Evolutionary conservation across 2,113 vertebrate species (phyloP), one percentile per base, ranked within the genome.

Genomic region (Blennius ocellaris): DNA sequence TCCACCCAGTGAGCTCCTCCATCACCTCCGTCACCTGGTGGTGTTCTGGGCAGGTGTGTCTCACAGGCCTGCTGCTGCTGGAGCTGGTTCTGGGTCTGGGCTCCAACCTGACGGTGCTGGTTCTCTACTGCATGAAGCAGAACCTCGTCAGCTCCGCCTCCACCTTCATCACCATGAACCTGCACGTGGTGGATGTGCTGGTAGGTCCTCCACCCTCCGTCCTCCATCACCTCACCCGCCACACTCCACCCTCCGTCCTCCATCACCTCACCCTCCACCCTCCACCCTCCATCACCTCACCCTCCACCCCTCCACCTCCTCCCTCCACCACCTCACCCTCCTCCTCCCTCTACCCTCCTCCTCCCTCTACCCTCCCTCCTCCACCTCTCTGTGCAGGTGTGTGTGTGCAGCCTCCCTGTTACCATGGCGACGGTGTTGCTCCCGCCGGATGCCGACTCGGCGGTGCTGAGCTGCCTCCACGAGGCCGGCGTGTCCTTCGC

Each of bases 81-180:
- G 97, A 99, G 94, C 96, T 99, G 56, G 94, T 97, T 73, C 79
- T 99, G 93, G 97, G 97, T 90, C 95, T 99, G 76, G 96, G 96
- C 91, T 98, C 96, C 87, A 99, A 99, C 87, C 94, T 99, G 78
- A 98, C 97, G 0, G 97, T 99, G 67, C 81, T 98, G 69, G 95
- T 96, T 89, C 95, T 99, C 90, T 99, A 99, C 93, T 97, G 97
- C 87, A 96, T 96, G 94, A 98, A 99, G 92, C 98, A 97, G 93
- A 98, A 98, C 93, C 94, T 99, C 89, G 96, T 98, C 94, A 98
- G 96, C 90, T 98, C 97, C 9, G 96, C 98, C 84, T 97, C 97
- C 94, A 99, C 97, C 93, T 96, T 98, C 86, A 96, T 99, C 90
- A 99, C 97, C 75, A 96, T 99, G 96, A 98, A 98, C 90, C 95